Evolutionary conservation across 1,140 invertebrate species (phyloP), one percentile per base, ranked within the genome.

Genomic region (Latrodectus geometricus): DNA sequence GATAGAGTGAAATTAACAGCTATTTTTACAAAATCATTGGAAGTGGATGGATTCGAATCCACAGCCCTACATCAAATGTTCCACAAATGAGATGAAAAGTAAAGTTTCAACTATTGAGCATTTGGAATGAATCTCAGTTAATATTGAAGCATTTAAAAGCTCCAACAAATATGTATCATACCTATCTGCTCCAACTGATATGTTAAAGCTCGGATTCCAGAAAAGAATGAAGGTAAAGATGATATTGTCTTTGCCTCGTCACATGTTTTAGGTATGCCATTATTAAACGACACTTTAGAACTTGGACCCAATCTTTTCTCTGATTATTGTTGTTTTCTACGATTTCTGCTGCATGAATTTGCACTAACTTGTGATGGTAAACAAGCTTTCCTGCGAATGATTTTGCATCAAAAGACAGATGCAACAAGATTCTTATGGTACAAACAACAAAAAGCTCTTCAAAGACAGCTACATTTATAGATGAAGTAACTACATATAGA

Each of bases 281-380:
- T 72, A 66, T 50, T 84, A 20, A 84, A 84, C 50, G 81, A 84
- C 54, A n/a, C 54, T 50, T 76, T 84, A 50, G 61, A 84, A 75
- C n/a, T 11, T 50, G 72, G 72, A 17, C 72, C 82, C 9, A 75
- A 76, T 75, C 17, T 76, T 50, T n/a, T 75, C 8, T 35, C 50
- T n/a, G 66, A 76, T 23, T 15, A 15, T 4, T 66, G 35, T 50
- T 75, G 54, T 76, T 73, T 75, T 12, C 70, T 83, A 15, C 20
- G 82, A 68, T 69, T 68, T n/a, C 54, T 48, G 52, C n/a, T 75
- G 56, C 73, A 84, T 52, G 20, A 69, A 52, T 50, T 23, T n/a
- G 15, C 56, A 0, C 4, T 77, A 0, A 52, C 35, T 0, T 1
- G 54, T 12, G 72, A 85, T 76, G 74, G 74, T 61, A 76, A 75